Conservation (phyloP, 2,888 invertebrate genomes). For the Dioctria linearis region DNA sequence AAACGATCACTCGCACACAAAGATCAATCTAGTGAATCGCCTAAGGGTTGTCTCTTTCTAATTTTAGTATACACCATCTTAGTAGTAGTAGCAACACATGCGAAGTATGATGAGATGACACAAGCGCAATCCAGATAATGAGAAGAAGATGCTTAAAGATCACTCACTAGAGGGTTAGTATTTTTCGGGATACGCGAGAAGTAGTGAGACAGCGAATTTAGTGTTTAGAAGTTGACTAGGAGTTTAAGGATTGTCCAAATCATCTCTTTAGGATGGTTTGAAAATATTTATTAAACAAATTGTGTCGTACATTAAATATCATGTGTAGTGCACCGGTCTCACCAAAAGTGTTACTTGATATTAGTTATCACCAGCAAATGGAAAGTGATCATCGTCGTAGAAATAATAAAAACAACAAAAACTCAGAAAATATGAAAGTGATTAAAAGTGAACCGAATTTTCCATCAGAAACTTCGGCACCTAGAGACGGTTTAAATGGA, state of each 20-base stretch:
- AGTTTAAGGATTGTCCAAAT: too few species aligned
- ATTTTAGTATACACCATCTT: conserved; percentile 7
- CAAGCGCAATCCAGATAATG: background rate
- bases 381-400: conserved; percentile 62
- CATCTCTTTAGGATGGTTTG: too few species aligned
- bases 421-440: conserved; percentile 66
- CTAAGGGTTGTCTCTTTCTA: conserved; percentile 26
- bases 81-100: background rate
- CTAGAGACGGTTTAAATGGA: conserved; percentile 52
- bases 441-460: conserved; percentile 66
- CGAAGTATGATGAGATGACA: background rate
- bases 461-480: conserved; percentile 69
- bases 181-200: conserved; percentile 1
- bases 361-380: conserved; percentile 70
- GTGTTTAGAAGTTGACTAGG: too few species aligned
- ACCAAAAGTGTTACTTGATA: conserved; percentile 71
- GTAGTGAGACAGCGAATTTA: background rate
- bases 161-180: background rate
- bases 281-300: too few species aligned
- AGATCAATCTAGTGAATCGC: background rate
- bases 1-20: background rate
- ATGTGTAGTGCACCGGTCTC: conserved; percentile 64
- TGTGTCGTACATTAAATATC: too few species aligned
- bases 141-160: background rate
- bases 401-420: conserved; percentile 62